Percentiles rank a stretch among this genome's conserved stretches.
Conservation (phyloP, 2,888 invertebrate species). For the Antheraea yamamai region DNA sequence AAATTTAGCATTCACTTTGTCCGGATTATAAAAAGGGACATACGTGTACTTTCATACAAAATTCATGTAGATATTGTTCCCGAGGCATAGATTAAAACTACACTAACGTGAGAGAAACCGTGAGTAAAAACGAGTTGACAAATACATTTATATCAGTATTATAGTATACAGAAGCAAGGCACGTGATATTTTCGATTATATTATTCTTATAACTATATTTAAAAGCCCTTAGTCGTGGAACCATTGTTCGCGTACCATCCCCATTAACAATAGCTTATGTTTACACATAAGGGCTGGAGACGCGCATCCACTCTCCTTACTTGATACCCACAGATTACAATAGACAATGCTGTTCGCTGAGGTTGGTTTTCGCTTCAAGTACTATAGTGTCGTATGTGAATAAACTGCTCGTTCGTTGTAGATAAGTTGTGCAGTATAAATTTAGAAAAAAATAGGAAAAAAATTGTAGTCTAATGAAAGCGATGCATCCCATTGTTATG, state of each 20-base stretch:
- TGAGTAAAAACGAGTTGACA: no score
- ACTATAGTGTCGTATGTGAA: slow-evolving; percentile 8
- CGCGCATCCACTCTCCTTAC: slow-evolving; percentile 37
- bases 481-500: background rate
- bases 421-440: background rate
- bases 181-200: background rate
- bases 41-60: no score
- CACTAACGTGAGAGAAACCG: no score
- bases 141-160: no score
- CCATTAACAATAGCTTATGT: slow-evolving; percentile 24
- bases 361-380: slow-evolving; percentile 11
- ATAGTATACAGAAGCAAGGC: background rate
- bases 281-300: slow-evolving; percentile 36
- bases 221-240: background rate
- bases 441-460: background rate
- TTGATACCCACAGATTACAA: slow-evolving; percentile 15
- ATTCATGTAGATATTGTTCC: no score
- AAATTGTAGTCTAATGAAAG: background rate
- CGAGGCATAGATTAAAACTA: no score
- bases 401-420: slow-evolving; percentile 8
- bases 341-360: slow-evolving; percentile 25
- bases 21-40: no score
- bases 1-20: no score
- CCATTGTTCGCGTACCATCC: slow-evolving; percentile 15
- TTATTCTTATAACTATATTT: background rate